Base-by-base conservation (phyloP, 2,113 vertebrate species). In the Myrmophylax atrothorax region DNA sequence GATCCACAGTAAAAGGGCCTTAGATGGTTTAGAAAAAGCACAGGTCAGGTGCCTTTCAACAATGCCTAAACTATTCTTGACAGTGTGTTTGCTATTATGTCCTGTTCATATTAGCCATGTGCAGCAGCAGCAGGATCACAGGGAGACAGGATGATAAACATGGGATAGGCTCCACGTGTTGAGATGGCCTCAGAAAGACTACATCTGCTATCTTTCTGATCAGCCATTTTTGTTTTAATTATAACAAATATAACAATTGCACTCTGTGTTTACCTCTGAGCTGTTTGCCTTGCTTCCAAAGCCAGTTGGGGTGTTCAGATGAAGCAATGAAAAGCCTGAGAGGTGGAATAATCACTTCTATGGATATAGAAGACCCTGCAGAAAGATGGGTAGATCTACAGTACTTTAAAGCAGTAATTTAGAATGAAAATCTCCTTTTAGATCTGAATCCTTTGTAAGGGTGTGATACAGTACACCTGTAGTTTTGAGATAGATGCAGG, bases 401-500 rank as follows among this genome's bases (percentile, higher is more conserved):
- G 22, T 46, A 76, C 50, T 94, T 96, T 89, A 89, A 94, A 89
- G 46, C 33, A 84, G 28, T 38, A 62, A 84, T 83, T 89, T 69
- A 90, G 74, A 92, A 92, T n/a, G 18, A 87, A 96, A 76, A 56
- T 66, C 10, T 90, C 35, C 28, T 84, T 91, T 83, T 92, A 90
- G 49, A 10, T 52, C 44, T 68, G 55, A 94, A 84, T 46, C 62
- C 63, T 93, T 38, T 70, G 59, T 28, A 90, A 94, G 46, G 53
- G 62, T 87, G 35, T 38, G 66, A 70, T 66, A 89, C 22, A 89
- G 82, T 72, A 58, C 55, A 68, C 11, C 62, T 89, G n/a, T 52
- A 74, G 47, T 91, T 87, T 73, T 91, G 83, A 97, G 84, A 94
- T 42, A 95, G 67, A 81, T 70, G 47, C 31, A 93, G 89, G 42